A percentile compares a stretch with the other conserved stretches of the same genome.
Evolutionary conservation across 1,140 invertebrate species (phyloP).

Genomic region (honey bee (Apis mellifera)): Amel_HAv3.1 CM009941.2:6122001-6122500

Average conservation of each 20-base stretch:
- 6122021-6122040: background rate
- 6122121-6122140: slow-evolving; percentile 39
- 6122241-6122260: background rate
- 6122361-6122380: background rate
- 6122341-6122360: background rate
- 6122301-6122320: too few species aligned
- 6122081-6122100: slow-evolving; percentile 29
- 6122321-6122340: background rate
- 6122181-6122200: background rate
- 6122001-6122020: background rate
- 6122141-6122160: slow-evolving; percentile 28
- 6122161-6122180: background rate
- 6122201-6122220: background rate
- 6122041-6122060: background rate
- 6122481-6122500: background rate
- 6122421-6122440: too few species aligned
- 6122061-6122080: background rate
- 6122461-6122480: too few species aligned
- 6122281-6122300: too few species aligned
- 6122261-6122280: background rate
- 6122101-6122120: slow-evolving; percentile 31
- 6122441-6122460: too few species aligned
- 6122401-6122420: too few species aligned
- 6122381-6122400: too few species aligned
- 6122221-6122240: background rate